Evolutionary conservation across 2,113 vertebrate genomes (phyloP).

Genomic region (Myotis lucifugus): DNA sequence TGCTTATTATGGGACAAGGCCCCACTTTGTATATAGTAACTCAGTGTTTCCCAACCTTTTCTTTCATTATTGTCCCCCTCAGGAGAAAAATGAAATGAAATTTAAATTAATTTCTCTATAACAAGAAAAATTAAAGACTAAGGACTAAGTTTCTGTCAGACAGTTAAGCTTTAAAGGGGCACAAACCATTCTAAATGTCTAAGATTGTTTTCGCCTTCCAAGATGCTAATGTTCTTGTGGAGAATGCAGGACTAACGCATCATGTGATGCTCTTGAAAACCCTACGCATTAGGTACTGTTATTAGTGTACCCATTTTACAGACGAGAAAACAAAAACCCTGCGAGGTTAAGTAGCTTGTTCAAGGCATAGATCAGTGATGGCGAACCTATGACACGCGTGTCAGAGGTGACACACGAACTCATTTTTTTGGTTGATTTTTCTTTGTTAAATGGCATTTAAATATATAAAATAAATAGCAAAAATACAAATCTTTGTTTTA

Average conservation of each 20-base stretch:
- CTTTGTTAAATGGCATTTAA: too few species aligned
- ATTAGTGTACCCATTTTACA: background rate
- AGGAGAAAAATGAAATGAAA: background rate
- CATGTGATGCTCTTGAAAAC: background rate
- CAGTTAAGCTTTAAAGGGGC: background rate
- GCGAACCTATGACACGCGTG: too few species aligned
- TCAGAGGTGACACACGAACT: too few species aligned
- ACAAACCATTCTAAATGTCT: background rate
- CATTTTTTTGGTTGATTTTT: too few species aligned
- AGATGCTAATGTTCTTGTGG: background rate
- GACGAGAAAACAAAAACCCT: background rate
- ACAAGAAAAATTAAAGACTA: slow-evolving; percentile 3
- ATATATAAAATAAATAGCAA: too few species aligned
- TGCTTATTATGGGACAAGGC: background rate
- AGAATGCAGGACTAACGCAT: background rate
- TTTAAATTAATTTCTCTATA: background rate
- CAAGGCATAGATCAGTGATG: background rate
- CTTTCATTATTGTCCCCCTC: background rate
- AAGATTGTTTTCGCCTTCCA: background rate
- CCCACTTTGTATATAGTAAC: background rate
- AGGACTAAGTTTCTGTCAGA: background rate
- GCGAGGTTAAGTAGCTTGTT: background rate
- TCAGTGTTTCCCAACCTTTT: background rate
- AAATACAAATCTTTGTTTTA: too few species aligned
- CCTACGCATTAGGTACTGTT: background rate